Conservation (phyloP, 2,113 vertebrate species). For the Alligator sinensis region DNA sequence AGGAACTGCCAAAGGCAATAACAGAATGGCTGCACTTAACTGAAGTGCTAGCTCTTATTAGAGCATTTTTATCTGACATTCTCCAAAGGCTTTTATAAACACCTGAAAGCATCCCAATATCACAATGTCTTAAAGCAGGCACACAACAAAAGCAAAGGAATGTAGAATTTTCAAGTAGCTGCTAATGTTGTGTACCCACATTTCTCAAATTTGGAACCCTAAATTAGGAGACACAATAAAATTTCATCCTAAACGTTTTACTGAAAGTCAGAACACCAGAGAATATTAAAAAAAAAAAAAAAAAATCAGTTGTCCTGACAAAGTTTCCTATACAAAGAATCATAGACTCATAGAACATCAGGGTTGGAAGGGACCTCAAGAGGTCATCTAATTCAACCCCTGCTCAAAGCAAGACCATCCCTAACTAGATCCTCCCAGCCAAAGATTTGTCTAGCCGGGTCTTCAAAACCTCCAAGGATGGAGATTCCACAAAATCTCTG, state of each 20-base stretch:
- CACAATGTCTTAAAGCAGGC: not conserved
- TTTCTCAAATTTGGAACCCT: not conserved
- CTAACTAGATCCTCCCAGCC: too few species aligned
- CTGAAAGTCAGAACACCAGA: not conserved
- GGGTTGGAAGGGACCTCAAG: not conserved
- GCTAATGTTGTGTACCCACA: not conserved
- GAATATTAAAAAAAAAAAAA: not conserved
- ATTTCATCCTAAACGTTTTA: not conserved
- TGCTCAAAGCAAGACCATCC: too few species aligned
- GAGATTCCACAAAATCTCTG: too few species aligned
- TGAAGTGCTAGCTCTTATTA: not conserved
- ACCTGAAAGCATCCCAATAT: not conserved
- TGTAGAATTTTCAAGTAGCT: not conserved
- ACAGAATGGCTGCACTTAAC: not conserved
- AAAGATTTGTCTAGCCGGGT: too few species aligned
- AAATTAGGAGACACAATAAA: not conserved
- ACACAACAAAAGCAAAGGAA: not conserved
- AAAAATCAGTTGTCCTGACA: rapidly evolving
- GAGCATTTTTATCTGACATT: conserved; percentile 8
- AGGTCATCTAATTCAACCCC: too few species aligned
- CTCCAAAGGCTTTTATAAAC: not conserved
- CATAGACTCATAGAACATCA: not conserved
- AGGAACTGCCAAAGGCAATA: not conserved
- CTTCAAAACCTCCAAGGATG: too few species aligned
- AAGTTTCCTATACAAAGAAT: not conserved